Conservation (phyloP, 2,113 vertebrate genomes). For the Hyperopisus bebe region DNA sequence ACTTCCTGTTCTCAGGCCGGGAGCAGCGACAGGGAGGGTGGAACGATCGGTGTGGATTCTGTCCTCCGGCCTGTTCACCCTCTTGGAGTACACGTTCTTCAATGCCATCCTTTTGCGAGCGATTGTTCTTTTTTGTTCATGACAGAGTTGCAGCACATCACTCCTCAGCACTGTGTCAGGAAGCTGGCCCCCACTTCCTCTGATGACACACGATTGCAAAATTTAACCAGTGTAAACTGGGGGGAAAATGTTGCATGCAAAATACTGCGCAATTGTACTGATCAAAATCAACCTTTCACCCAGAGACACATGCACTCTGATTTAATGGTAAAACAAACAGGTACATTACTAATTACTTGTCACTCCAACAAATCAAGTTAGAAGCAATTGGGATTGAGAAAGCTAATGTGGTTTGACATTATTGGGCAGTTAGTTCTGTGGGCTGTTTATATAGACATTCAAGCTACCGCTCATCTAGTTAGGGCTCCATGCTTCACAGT, state of each 20-base stretch:
- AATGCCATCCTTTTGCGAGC: background rate
- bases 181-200: background rate
- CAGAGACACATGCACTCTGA: background rate
- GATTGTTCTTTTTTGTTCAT: background rate
- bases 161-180: background rate
- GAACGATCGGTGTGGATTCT: background rate
- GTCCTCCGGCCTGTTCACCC: background rate
- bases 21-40: background rate
- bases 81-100: background rate
- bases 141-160: background rate
- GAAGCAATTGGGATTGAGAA: background rate
- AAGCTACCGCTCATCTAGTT: background rate
- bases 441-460: background rate
- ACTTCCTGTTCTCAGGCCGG: background rate
- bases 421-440: background rate
- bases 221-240: background rate
- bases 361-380: background rate
- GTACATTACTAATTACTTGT: background rate
- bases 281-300: background rate
- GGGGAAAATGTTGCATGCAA: background rate
- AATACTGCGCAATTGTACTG: background rate
- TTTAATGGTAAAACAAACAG: background rate
- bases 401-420: background rate
- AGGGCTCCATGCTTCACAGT: background rate
- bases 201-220: background rate